A percentile compares a stretch with the other conserved stretches of the same genome.
These are phyloP conservation scores for Sitta carolinensis DNA, from an alignment of 2,797 vertebrate species.

Conservation along the genomic window DNA sequence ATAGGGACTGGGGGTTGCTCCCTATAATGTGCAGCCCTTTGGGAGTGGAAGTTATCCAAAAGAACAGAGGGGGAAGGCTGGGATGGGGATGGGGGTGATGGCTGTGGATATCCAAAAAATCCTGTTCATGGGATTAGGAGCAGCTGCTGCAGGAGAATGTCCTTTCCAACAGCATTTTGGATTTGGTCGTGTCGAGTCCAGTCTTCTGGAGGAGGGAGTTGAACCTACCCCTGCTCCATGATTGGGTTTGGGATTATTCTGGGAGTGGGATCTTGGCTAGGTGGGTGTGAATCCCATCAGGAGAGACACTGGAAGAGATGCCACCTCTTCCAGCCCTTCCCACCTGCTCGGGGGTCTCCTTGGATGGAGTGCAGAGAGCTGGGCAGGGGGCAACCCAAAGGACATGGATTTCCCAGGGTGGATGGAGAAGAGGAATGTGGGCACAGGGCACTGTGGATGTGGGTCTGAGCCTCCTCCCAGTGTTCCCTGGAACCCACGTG, in stretches of 20 bases:
- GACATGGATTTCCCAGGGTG: neutral
- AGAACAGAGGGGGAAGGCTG: neutral
- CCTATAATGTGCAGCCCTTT: neutral
- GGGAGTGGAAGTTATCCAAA: neutral
- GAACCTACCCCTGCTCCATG: neutral
- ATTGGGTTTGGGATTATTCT: neutral
- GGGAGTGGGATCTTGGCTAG: neutral
- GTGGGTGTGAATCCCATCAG: neutral
- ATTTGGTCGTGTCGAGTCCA: fast-evolving
- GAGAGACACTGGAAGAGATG: neutral
- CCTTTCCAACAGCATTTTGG: neutral
- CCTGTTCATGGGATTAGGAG: fast-evolving
- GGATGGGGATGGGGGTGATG: neutral
- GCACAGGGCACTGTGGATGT: neutral
- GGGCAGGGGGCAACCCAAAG: neutral
- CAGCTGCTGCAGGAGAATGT: fast-evolving
- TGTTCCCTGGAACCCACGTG: neutral
- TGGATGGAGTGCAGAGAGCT: neutral
- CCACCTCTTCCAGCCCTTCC: neutral
- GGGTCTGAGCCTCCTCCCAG: neutral
- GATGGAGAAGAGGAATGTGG: neutral
- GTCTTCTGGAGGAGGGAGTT: neutral
- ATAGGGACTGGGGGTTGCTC: neutral
- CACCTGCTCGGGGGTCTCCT: neutral
- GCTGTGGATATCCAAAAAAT: neutral